Percentiles rank a stretch among this genome's conserved stretches.
phyloP scores from a whole-genome alignment of 2,113 vertebrate genomes.

The Heterotis niloticus region DNA sequence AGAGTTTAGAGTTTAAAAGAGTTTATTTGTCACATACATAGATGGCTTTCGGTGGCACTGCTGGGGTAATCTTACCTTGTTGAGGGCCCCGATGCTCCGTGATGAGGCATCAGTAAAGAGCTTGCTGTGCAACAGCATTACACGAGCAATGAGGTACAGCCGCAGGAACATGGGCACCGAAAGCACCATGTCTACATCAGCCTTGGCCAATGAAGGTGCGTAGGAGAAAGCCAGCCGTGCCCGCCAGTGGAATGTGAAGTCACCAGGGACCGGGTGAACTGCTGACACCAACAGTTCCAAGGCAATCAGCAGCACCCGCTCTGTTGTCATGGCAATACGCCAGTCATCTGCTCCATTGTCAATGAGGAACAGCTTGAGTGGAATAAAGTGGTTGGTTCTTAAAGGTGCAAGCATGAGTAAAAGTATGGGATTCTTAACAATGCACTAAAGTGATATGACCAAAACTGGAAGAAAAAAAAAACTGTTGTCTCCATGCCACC shows the following conservation, averaged over 20 bases:
- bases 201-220: constrained; percentile 82
- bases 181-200: constrained; percentile 95
- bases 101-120: constrained; percentile 86
- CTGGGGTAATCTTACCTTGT: constrained; percentile 57
- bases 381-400: constrained; percentile 28
- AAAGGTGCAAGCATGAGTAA: not conserved
- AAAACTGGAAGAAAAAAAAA: too few species aligned
- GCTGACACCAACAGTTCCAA: constrained; percentile 96
- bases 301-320: constrained; percentile 89
- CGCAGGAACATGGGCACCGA: constrained; percentile 98
- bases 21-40: too few species aligned
- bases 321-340: constrained; percentile 96
- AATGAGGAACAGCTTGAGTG: constrained; percentile 85
- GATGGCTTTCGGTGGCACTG: too few species aligned
- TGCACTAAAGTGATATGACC: not conserved
- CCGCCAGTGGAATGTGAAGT: constrained; percentile 95
- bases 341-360: constrained; percentile 98
- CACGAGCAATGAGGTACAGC: constrained; percentile 94
- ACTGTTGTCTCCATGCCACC: too few species aligned
- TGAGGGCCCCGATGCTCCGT: constrained; percentile 72
- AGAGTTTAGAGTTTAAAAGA: too few species aligned
- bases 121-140: constrained; percentile 97
- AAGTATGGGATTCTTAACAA: not conserved
- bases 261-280: constrained; percentile 91
- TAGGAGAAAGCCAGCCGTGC: constrained; percentile 94